Evolutionary conservation across 2,113 vertebrate species (phyloP), one percentile per base, ranked within the genome.

Genomic region (Lontra canadensis): DNA sequence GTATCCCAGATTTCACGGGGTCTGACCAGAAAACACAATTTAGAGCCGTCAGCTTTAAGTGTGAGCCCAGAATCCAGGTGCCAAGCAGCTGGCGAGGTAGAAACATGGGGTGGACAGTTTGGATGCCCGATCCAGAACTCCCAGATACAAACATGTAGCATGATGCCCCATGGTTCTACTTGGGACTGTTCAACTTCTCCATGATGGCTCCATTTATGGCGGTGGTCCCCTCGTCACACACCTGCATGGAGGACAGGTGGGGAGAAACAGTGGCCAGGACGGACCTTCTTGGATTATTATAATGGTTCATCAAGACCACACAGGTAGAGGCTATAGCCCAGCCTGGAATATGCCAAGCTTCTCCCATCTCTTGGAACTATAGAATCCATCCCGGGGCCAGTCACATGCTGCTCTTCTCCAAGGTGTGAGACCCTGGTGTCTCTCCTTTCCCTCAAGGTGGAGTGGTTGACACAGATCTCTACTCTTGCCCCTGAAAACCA

Each of bases 401-500:
- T 25, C 61, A 14, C 76, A 61, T 29, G 8, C 20, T 1, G 52
- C 44, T 34, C 14, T 95, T 42, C 44, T 61, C 47, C 76, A 61
- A 34, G 17, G 11, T 0, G 5, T 36, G 82, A 95, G 23, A 78
- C 23, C 42, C 44, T 17, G 20, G 44, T 21, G 73, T 47, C n/a
- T 73, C 36, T 73, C 44, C 78, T 20, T 57, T 73, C 26, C 15
- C 29, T 79, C 21, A 7, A 47, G 29, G 23, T 39, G 52, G 26
- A 26, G 17, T 15, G 11, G 20, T 39, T 49, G 39, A 25, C 11
- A 26, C 9, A 55, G 20, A 5, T 42, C 49, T 92, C 44, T 44
- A 1, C 76, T 36, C 25, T 12, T 11, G 36, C 3, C 44, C 31
- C 25, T 18, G n/a, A 21, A 18, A n/a, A 21, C 7, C 1, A 0